Conservation (phyloP, 2,797 vertebrate genomes). For the Zonotrichia albicollis region DNA sequence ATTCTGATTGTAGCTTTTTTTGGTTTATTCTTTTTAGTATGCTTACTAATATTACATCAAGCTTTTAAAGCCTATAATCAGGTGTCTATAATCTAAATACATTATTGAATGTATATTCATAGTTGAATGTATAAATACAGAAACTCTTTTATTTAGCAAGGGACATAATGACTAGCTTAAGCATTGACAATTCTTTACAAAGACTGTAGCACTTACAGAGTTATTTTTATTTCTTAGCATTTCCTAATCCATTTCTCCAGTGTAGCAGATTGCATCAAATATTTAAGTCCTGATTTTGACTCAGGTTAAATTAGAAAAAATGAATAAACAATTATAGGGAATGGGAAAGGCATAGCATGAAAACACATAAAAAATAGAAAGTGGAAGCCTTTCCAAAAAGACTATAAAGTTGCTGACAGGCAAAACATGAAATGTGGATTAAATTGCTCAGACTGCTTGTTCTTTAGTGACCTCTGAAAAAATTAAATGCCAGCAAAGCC, state of each 20-base stretch:
- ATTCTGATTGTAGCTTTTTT: neutral
- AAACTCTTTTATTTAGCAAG: neutral
- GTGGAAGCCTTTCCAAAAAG: neutral
- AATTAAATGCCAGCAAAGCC: neutral
- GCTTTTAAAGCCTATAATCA: neutral
- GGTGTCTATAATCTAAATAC: neutral
- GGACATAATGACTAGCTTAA: neutral
- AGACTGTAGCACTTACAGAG: fast-evolving
- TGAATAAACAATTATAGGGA: neutral
- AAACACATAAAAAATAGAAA: neutral
- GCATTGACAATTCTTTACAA: neutral
- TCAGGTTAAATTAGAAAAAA: neutral
- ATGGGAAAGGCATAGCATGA: neutral
- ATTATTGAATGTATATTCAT: neutral
- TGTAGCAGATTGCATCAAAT: neutral
- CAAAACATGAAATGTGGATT: neutral
- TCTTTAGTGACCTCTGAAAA: neutral
- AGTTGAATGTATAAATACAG: neutral
- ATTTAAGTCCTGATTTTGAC: neutral
- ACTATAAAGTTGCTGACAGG: neutral
- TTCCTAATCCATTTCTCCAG: neutral
- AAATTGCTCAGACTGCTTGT: neutral
- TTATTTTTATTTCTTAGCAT: neutral
- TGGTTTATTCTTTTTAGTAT: neutral
- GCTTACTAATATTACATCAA: neutral